phyloP scores from a whole-genome alignment of 2,113 vertebrate species.

The Catagonus wagneri region DNA sequence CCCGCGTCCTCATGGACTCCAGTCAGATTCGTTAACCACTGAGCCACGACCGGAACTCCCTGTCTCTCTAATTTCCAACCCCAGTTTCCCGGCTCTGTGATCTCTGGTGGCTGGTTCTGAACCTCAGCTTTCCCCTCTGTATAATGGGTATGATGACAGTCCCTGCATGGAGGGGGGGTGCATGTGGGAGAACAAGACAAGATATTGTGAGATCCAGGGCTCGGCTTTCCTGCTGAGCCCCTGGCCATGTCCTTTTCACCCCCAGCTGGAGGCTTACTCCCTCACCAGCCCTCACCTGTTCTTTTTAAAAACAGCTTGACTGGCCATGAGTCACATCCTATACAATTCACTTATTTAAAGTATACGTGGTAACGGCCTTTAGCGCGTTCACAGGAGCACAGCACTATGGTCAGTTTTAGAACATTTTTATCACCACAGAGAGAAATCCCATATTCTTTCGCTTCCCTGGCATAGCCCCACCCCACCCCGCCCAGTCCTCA shows the following conservation, averaged over 20 bases:
- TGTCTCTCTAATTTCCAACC: not conserved
- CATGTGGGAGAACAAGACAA: not conserved
- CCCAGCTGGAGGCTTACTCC: not conserved
- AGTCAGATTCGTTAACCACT: too few species aligned
- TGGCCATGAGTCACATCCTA: not conserved
- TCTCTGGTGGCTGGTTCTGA: fast-evolving
- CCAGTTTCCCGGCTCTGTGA: not conserved
- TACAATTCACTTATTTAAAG: not conserved
- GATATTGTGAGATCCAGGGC: not conserved
- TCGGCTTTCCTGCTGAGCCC: not conserved
- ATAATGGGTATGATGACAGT: not conserved
- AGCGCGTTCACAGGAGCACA: not conserved
- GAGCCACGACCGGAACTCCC: not conserved
- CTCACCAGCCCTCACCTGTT: not conserved
- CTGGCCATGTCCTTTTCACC: not conserved
- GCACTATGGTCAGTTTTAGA: not conserved
- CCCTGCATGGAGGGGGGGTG: not conserved
- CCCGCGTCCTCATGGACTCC: too few species aligned
- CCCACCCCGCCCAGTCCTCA: fast-evolving
- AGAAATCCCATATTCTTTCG: not conserved
- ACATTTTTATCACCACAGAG: not conserved
- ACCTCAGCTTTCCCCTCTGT: not conserved
- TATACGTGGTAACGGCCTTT: not conserved
- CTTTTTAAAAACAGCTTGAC: not conserved
- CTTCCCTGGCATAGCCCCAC: not conserved